Evolutionary conservation across 2,113 vertebrate genomes (phyloP).

Genomic region (Petrocephalus microphthalmus): DNA sequence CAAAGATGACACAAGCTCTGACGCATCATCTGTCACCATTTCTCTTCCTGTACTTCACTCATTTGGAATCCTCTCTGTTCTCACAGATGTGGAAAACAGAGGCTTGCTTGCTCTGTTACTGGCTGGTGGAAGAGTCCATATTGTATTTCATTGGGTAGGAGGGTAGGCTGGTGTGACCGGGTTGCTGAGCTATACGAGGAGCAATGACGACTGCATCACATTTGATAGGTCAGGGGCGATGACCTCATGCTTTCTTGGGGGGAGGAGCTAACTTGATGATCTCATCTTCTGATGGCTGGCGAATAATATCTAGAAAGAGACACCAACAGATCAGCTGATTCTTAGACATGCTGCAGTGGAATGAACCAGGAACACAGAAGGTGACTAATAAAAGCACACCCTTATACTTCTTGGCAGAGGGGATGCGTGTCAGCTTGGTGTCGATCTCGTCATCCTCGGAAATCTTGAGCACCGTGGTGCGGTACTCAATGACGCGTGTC

Average conservation of each 20-base stretch:
- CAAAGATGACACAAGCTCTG: not conserved
- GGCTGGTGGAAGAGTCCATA: not conserved
- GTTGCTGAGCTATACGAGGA: not conserved
- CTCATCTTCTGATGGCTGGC: conserved; percentile 87
- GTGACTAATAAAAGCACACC: conserved; percentile 50
- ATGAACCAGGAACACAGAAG: not conserved
- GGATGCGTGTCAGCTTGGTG: conserved; percentile 90
- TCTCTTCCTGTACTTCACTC: not conserved
- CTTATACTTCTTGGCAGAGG: conserved; percentile 95
- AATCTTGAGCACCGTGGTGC: conserved; percentile 89
- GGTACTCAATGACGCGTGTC: conserved; percentile 84
- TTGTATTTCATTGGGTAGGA: conserved; percentile 14
- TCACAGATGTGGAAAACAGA: not conserved
- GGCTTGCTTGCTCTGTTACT: not conserved
- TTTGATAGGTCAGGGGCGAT: conserved; percentile 41
- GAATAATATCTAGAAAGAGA: not conserved
- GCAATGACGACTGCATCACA: conserved; percentile 27
- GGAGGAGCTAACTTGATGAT: conserved; percentile 92
- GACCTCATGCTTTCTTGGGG: conserved; percentile 81
- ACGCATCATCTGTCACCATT: not conserved
- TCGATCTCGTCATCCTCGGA: conserved; percentile 89
- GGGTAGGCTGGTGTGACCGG: not conserved
- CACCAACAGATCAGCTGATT: not conserved
- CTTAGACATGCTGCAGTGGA: not conserved
- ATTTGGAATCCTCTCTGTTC: not conserved